phyloP scores from a whole-genome alignment of 1,140 invertebrate genomes.

The Drosophila pseudoananassae region DNA sequence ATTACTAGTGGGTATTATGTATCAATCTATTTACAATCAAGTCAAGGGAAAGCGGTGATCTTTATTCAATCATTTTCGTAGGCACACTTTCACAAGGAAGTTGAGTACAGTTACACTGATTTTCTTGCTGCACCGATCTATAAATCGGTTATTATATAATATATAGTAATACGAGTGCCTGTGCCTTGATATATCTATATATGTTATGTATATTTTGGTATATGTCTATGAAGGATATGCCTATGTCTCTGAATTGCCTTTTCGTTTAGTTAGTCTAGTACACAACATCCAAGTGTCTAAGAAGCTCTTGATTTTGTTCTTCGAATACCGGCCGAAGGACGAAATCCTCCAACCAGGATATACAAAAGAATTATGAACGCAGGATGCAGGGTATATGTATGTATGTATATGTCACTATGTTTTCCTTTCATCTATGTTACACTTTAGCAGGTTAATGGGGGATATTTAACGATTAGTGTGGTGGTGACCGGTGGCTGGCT shows the following conservation, averaged over 20 bases:
- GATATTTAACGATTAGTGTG: conserved; percentile 1
- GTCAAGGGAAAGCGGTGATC: conserved; percentile 2
- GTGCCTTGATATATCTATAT: conserved; percentile 1
- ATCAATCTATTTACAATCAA: conserved; percentile 12
- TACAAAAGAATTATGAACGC: conserved; percentile 11
- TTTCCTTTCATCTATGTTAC: background rate
- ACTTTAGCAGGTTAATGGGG: background rate
- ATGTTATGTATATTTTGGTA: conserved; percentile 9
- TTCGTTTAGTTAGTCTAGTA: conserved; percentile 25
- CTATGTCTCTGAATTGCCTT: conserved; percentile 25
- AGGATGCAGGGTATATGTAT: background rate
- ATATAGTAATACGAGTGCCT: conserved; percentile 1
- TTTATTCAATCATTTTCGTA: background rate
- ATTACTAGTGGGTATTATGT: background rate
- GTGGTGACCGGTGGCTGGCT: background rate
- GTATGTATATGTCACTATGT: background rate
- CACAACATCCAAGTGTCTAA: conserved; percentile 67
- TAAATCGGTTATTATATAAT: background rate
- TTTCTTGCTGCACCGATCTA: background rate
- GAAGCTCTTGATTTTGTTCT: conserved; percentile 81
- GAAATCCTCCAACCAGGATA: background rate
- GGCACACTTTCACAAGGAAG: conserved; percentile 15
- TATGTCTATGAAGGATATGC: conserved; percentile 31
- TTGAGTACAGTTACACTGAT: conserved; percentile 6
- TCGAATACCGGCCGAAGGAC: conserved; percentile 6